Conservation (phyloP, 2,888 invertebrate species). For the Phanerotoma sp. region DNA sequence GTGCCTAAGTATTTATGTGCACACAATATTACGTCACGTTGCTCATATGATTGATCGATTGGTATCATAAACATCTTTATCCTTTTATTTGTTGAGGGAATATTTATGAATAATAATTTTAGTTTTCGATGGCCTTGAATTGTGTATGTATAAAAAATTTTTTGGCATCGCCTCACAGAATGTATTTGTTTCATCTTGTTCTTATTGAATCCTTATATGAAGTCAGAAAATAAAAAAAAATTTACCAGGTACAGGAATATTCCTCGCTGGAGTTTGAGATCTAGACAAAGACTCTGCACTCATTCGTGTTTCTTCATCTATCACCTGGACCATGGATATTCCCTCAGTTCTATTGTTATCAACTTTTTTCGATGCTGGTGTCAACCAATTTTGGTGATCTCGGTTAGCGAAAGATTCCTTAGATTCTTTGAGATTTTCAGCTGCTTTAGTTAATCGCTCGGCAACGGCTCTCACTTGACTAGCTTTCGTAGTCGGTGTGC, state of each 20-base stretch:
- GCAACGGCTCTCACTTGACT: constrained; percentile 1
- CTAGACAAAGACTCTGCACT: constrained; percentile 57
- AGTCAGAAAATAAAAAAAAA: neutral
- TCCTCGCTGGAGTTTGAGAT: constrained; percentile 55
- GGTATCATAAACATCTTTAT: no score
- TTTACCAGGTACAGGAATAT: constrained; percentile 50
- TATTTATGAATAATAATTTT: no score
- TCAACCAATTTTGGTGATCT: constrained; percentile 50
- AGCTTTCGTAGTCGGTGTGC: neutral
- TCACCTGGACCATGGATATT: constrained; percentile 56
- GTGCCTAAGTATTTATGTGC: no score
- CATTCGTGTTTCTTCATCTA: constrained; percentile 62
- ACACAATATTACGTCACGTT: no score
- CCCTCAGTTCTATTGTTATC: constrained; percentile 41
- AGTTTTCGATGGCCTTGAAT: no score
- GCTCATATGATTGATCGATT: no score
- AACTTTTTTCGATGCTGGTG: constrained; percentile 47
- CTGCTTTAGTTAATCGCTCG: constrained; percentile 26
- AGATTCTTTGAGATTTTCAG: constrained; percentile 33
- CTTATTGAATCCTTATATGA: no score
- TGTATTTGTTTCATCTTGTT: no score
- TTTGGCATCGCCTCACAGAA: no score
- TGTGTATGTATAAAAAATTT: neutral
- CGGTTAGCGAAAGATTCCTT: constrained; percentile 33
- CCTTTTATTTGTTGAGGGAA: no score